Evolutionary conservation across 2,113 vertebrate genomes (phyloP), one percentile per base, ranked within the genome.

Genomic region (Machaerirhynchus nigripectus): DNA sequence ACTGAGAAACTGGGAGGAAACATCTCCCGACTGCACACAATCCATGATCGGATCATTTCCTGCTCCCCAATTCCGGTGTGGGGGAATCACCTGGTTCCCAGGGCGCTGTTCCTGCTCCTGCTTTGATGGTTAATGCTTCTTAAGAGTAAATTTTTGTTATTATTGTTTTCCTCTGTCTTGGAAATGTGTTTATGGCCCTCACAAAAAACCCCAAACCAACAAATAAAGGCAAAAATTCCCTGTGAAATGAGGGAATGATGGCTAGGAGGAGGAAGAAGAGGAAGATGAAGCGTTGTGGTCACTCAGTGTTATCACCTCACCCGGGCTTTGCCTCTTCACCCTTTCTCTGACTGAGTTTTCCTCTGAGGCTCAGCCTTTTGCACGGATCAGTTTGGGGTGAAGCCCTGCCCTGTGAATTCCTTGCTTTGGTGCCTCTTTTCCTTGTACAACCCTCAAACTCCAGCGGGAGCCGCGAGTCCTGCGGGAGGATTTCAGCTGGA

Each of bases 391-490:
- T 9, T 4, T 12, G 30, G 7, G 49, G 13, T 31, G n/a, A 30
- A 52, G 4, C 73, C 56, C 65, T 26, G 15, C 49, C 2, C 20
- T 10, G 37, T 0, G 63, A 11, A 19, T 61, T 27, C 77, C 67
- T 67, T 2, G 1, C 22, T 76, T 47, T 6, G 40, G 9, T 8
- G 24, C 13, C 56, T 15, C 5, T 10, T 67, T 14, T 14, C 63
- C 5, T 20, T 2, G 11, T 1, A 1, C 40, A 23, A 9, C 23
- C 6, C 18, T 27, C 57, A 37, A 78, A 31, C 7, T 7, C 1
- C 47, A 30, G 15, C 0, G 0, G 80, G 19, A 64, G 44, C 2
- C 1, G 37, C 3, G n/a, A 50, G 50, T 10, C 27, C 73, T 1
- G 0, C 50, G 27, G n/a, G 37, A 6, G 60, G 79, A 22, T 42